Conservation (phyloP, 2,113 vertebrate genomes). For the Clarias magur region DNA sequence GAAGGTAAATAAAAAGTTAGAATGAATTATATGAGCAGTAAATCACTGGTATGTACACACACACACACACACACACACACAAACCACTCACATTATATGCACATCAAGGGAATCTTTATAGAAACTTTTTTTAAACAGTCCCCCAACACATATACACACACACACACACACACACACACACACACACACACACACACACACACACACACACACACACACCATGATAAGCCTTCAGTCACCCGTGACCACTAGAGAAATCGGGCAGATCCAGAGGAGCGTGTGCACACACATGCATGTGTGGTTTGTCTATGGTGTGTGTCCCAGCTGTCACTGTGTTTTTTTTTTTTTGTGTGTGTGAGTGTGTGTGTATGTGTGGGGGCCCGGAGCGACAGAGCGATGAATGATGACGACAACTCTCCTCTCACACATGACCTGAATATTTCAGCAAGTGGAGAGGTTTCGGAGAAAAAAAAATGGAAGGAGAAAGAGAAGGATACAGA, state of each 20-base stretch:
- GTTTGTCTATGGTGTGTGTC: background rate
- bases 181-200: background rate
- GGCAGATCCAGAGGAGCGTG: background rate
- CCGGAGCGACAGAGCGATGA: conserved; percentile 23
- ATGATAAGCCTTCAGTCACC: background rate
- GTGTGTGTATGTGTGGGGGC: background rate
- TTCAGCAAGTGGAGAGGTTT: conserved; percentile 37
- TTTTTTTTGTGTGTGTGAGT: background rate
- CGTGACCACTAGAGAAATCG: background rate
- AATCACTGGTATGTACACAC: background rate
- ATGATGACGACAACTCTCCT: conserved; percentile 24
- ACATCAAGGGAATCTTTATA: no score
- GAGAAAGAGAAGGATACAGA: background rate
- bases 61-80: background rate
- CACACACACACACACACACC: background rate
- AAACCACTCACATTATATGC: background rate
- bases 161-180: no score
- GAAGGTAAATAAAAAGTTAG: background rate
- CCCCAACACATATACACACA: no score
- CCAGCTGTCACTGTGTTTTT: background rate
- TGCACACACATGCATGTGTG: background rate
- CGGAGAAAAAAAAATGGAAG: background rate
- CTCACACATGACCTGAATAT: conserved; percentile 39
- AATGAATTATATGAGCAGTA: background rate
- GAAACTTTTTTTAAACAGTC: no score